Evolutionary conservation across 2,113 vertebrate genomes (phyloP).

Genomic region (Lepus europaeus): DNA sequence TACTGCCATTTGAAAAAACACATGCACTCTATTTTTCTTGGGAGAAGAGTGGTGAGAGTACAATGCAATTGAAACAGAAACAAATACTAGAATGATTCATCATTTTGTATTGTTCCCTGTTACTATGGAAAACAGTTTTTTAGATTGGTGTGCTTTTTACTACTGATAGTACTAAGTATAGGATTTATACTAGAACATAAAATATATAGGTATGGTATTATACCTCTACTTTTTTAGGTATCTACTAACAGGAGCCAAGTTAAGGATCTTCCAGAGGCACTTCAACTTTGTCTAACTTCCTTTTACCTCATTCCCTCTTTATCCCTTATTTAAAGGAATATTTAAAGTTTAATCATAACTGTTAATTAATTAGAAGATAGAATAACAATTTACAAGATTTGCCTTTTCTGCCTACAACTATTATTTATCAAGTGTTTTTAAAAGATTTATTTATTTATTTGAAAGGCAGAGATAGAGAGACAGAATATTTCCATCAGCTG

Average conservation of each 20-base stretch:
- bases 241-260: background rate
- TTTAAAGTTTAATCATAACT: slow-evolving; percentile 9
- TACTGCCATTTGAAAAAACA: slow-evolving; percentile 25
- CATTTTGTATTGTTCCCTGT: background rate
- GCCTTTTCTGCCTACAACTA: background rate
- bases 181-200: background rate
- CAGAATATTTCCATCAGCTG: too few species aligned
- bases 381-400: slow-evolving; percentile 39
- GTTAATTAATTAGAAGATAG: background rate
- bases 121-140: background rate
- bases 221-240: background rate
- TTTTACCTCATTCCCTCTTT: background rate
- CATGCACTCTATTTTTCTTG: slow-evolving; percentile 3
- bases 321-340: slow-evolving; percentile 3
- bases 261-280: background rate
- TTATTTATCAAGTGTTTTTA: background rate
- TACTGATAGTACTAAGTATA: background rate
- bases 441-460: too few species aligned
- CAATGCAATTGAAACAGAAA: slow-evolving; percentile 5
- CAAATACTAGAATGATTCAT: background rate
- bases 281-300: background rate
- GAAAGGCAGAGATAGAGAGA: too few species aligned
- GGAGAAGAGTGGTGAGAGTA: background rate
- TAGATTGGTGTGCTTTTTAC: background rate
- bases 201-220: background rate